Conservation (phyloP, 2,113 vertebrate species). For the Bagarius yarrelli region DNA sequence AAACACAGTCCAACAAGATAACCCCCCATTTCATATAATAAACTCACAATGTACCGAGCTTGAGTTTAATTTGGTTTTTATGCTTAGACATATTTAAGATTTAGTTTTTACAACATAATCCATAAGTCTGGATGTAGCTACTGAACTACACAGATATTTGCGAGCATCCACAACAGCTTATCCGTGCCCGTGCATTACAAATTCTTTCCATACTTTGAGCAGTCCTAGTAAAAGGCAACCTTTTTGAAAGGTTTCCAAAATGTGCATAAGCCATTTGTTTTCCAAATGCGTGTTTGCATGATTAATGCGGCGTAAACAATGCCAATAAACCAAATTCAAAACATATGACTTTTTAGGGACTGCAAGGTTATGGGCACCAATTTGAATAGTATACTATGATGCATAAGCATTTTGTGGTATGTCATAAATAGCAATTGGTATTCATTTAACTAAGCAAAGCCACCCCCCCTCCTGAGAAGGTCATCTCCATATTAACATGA, state of each 20-base stretch:
- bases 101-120: constrained; percentile 26
- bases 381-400: constrained; percentile 65
- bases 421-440: constrained; percentile 58
- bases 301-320: constrained; percentile 60
- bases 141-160: not conserved
- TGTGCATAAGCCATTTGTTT: constrained; percentile 56
- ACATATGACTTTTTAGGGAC: constrained; percentile 61
- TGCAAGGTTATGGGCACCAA: constrained; percentile 61
- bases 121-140: not conserved
- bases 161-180: not conserved
- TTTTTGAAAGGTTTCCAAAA: constrained; percentile 56
- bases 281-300: constrained; percentile 56
- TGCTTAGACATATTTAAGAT: not conserved
- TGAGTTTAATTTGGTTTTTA: not conserved
- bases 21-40: constrained; percentile 22
- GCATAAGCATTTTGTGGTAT: constrained; percentile 59
- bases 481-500: constrained; percentile 63
- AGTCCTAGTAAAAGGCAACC: constrained; percentile 43
- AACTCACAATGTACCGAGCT: constrained; percentile 9
- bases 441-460: constrained; percentile 59
- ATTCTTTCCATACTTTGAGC: constrained; percentile 34
- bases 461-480: constrained; percentile 58
- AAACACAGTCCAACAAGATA: not conserved
- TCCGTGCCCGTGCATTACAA: constrained; percentile 6
- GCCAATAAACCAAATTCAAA: constrained; percentile 62